Evolutionary conservation across 2,888 invertebrate genomes (phyloP).

Genomic region (Drosophila mimetica): DNA sequence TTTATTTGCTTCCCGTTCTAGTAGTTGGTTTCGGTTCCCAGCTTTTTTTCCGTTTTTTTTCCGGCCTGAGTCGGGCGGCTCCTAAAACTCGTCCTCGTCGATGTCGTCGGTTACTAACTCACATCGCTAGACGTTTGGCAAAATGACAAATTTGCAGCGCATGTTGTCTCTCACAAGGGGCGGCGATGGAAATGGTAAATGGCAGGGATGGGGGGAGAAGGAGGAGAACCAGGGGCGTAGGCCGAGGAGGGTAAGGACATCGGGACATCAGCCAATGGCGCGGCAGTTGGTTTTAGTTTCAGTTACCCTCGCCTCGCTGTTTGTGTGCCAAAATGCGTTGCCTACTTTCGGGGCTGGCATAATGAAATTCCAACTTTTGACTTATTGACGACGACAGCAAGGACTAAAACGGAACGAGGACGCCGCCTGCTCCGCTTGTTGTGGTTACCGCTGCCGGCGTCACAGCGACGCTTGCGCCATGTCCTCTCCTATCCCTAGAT

Average conservation of each 20-base stretch:
- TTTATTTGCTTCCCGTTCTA: conserved; percentile 63
- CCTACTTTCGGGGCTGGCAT: conserved; percentile 75
- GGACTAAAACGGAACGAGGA: conserved; percentile 34
- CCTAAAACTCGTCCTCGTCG: conserved; percentile 39
- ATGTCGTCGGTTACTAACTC: conserved; percentile 52
- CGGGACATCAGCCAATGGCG: conserved; percentile 63
- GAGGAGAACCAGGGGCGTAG: conserved; percentile 10
- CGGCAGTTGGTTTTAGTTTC: conserved; percentile 67
- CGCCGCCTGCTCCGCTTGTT: conserved; percentile 38
- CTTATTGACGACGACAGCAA: conserved; percentile 79
- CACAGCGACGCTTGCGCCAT: conserved; percentile 56
- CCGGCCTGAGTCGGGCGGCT: conserved; percentile 20
- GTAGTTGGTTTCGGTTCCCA: conserved; percentile 33
- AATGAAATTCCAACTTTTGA: conserved; percentile 83
- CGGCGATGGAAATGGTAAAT: conserved; percentile 28
- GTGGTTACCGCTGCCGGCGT: conserved; percentile 57
- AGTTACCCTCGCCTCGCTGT: conserved; percentile 47
- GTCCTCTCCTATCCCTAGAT: conserved; percentile 15
- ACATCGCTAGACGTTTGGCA: conserved; percentile 72
- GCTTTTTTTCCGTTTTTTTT: conserved; percentile 12
- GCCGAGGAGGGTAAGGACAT: conserved; percentile 37
- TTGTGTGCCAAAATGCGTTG: conserved; percentile 78
- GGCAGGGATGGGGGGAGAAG: conserved; percentile 2
- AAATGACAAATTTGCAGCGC: conserved; percentile 80
- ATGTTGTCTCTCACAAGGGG: conserved; percentile 60